phyloP scores from a whole-genome alignment of 37 sponge, comb jelly and placozoan species.

The Lycopodina hypogea region DNA sequence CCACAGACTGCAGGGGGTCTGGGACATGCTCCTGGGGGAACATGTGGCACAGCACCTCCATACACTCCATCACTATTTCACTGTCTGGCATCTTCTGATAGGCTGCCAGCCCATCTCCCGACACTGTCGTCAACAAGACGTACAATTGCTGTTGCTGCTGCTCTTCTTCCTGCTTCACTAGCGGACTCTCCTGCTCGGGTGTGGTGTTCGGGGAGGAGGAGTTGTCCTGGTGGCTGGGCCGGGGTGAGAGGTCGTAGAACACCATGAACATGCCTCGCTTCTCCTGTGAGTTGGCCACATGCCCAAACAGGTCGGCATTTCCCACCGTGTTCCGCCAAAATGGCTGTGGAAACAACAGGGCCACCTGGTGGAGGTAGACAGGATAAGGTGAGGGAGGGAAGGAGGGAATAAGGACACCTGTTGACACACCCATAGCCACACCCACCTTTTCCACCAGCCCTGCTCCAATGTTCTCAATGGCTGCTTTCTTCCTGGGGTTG shows the following conservation, averaged over 20 bases:
- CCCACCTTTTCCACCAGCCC: constrained; percentile 85
- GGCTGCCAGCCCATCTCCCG: constrained; percentile 62
- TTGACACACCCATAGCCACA: not conserved
- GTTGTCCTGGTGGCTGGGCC: not conserved
- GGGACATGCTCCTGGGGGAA: constrained; percentile 73
- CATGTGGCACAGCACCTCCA: constrained; percentile 57
- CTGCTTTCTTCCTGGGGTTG: constrained; percentile 61
- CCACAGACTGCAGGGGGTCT: constrained; percentile 37
- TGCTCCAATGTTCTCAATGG: constrained; percentile 74
- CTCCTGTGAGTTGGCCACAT: constrained; percentile 32
- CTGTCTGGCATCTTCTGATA: constrained; percentile 42
- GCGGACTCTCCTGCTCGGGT: not conserved
- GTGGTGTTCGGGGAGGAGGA: not conserved
- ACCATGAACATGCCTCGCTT: constrained; percentile 77
- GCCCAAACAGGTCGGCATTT: constrained; percentile 86
- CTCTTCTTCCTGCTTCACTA: not conserved
- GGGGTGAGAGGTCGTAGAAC: constrained; percentile 76
- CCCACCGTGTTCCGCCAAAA: constrained; percentile 76
- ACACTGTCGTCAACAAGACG: constrained; percentile 73
- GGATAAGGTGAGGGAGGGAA: not conserved
- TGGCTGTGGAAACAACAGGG: constrained; percentile 62
- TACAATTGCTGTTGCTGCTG: not conserved
- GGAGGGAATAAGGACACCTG: not conserved
- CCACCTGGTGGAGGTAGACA: constrained; percentile 45
- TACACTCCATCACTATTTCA: constrained; percentile 49